Conservation (phyloP, 2,888 invertebrate genomes). For the Erebia ligea region DNA sequence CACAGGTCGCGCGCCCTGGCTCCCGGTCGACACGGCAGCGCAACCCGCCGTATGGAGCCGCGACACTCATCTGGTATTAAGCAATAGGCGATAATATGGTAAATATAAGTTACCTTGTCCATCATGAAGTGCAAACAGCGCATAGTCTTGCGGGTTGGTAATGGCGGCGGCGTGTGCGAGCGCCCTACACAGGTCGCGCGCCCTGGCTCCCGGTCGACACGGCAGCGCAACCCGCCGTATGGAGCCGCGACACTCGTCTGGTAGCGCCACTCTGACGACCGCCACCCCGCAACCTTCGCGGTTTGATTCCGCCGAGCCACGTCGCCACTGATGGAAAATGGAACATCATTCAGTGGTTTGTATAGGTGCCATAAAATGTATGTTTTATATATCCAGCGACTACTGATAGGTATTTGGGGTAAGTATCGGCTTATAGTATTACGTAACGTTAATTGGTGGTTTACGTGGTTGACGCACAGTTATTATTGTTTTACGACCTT, state of each 20-base stretch:
- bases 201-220: conserved; percentile 96
- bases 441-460: too few species aligned
- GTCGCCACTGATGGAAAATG: conserved; percentile 60
- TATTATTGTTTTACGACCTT: too few species aligned
- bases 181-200: conserved; percentile 95
- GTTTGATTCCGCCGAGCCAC: conserved; percentile 69
- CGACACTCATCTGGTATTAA: conserved; percentile 94
- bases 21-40: conserved; percentile 95
- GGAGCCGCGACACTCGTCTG: conserved; percentile 96
- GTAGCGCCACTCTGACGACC: conserved; percentile 95
- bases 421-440: too few species aligned
- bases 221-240: conserved; percentile 96
- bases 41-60: conserved; percentile 95
- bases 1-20: conserved; percentile 97
- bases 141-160: conserved; percentile 98
- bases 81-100: too few species aligned
- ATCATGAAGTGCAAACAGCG: conserved; percentile 93
- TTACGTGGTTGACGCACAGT: too few species aligned
- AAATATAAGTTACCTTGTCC: conserved; percentile 86
- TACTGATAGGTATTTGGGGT: too few species aligned
- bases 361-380: too few species aligned
- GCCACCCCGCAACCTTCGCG: conserved; percentile 61
- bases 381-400: too few species aligned
- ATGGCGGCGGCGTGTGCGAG: conserved; percentile 97
- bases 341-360: too few species aligned